Percentiles rank a stretch among this genome's conserved stretches.
Conservation (phyloP, 2,113 vertebrate genomes). For the Psammodynastes pulverulentus region DNA sequence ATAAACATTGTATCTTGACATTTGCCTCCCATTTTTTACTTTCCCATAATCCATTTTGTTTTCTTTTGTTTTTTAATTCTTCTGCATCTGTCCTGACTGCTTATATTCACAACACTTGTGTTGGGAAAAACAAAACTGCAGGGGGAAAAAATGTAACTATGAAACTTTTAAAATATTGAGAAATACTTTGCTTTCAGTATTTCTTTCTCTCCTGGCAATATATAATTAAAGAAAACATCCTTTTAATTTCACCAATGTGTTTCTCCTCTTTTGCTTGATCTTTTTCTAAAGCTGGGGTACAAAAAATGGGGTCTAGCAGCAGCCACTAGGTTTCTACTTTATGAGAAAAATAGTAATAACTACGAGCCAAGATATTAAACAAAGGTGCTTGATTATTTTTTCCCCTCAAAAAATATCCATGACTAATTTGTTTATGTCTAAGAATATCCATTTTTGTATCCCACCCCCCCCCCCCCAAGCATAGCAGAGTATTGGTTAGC, state of each 20-base stretch:
- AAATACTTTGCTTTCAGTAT: neutral
- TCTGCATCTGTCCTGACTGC: neutral
- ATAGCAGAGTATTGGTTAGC: neutral
- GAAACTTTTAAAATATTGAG: constrained; percentile 15
- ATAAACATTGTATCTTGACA: constrained; percentile 19
- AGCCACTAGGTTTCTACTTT: neutral
- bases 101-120: neutral
- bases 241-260: neutral
- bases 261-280: neutral
- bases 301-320: neutral
- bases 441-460: neutral
- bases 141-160: neutral
- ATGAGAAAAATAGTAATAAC: neutral
- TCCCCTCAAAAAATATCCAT: neutral
- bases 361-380: neutral
- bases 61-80: neutral
- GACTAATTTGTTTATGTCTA: neutral
- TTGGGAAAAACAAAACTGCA: constrained; percentile 12
- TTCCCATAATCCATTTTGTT: neutral
- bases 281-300: neutral
- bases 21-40: constrained; percentile 1
- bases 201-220: neutral
- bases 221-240: neutral
- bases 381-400: neutral
- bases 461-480: neutral